Percentiles rank a stretch among this genome's conserved stretches.
These are phyloP conservation scores for Atractosteus spatula DNA, from an alignment of 2,113 vertebrate genomes.

Conservation along the genomic window DNA sequence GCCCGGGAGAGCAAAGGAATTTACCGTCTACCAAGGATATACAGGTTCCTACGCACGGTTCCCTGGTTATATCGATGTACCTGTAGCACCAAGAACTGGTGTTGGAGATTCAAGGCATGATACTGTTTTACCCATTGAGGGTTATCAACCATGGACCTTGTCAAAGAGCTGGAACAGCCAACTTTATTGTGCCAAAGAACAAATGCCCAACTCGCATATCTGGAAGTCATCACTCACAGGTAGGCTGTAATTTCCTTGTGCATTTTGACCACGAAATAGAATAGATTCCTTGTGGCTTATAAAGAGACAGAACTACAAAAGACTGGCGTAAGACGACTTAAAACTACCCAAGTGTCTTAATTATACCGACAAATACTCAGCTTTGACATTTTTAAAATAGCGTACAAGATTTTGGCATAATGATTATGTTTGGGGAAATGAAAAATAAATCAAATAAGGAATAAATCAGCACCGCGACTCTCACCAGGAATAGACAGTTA, in stretches of 20 bases:
- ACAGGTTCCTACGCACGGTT: slow-evolving; percentile 74
- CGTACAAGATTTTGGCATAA: no score
- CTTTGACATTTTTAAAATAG: no score
- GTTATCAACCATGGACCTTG: slow-evolving; percentile 80
- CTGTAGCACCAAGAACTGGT: slow-evolving; percentile 45
- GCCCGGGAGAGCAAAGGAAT: slow-evolving; percentile 69
- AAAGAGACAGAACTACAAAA: no score
- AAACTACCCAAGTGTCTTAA: no score
- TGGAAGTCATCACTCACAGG: slow-evolving; percentile 84
- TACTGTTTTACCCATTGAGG: slow-evolving; percentile 75
- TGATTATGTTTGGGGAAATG: no score
- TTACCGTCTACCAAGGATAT: slow-evolving; percentile 78
- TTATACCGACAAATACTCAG: no score
- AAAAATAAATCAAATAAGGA: no score
- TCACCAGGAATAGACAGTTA: no score
- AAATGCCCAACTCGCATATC: slow-evolving; percentile 75
- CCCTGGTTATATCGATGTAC: slow-evolving; percentile 75
- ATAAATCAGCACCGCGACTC: no score
- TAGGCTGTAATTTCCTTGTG: slow-evolving; percentile 44
- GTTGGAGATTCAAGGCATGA: slow-evolving; percentile 74
- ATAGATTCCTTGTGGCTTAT: no score
- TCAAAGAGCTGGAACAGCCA: slow-evolving; percentile 81
- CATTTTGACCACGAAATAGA: no score
- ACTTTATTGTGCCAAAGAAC: slow-evolving; percentile 79
- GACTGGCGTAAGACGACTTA: no score